Evolutionary conservation across 30 jellyfish, hydroid and myxozoan genomes (phyloP).

Genomic region (Phacellophora camtschatica): DNA sequence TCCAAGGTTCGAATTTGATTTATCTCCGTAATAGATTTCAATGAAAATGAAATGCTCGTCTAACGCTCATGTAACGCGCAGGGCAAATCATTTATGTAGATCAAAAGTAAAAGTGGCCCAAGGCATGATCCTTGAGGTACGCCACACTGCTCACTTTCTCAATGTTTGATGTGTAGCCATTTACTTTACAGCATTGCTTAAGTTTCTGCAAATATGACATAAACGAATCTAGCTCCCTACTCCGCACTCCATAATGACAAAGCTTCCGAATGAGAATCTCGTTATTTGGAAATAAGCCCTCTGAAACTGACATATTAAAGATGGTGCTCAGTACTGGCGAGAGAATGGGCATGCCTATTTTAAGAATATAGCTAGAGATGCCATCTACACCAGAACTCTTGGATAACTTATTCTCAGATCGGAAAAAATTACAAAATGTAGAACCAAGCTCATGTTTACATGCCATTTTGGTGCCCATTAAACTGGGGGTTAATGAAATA

Average conservation of each 20-base stretch:
- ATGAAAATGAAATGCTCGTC: constrained; percentile 20
- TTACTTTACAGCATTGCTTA: constrained; percentile 12
- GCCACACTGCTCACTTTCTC: constrained; percentile 19
- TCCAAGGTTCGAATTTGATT: constrained; percentile 5
- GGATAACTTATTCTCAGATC: too few species aligned
- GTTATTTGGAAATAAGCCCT: constrained; percentile 30
- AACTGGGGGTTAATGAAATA: too few species aligned
- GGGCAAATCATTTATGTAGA: too few species aligned
- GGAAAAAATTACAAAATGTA: too few species aligned
- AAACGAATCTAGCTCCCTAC: constrained; percentile 21
- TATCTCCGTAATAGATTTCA: too few species aligned
- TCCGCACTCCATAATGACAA: constrained; percentile 24
- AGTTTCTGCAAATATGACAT: constrained; percentile 24
- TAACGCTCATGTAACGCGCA: too few species aligned
- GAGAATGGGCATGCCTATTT: background rate
- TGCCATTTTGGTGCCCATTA: too few species aligned
- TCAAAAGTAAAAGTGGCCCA: too few species aligned
- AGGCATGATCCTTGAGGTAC: constrained; percentile 35
- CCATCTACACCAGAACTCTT: constrained; percentile 23
- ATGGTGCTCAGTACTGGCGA: background rate
- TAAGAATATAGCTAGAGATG: background rate
- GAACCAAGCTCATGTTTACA: too few species aligned
- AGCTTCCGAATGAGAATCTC: constrained; percentile 12
- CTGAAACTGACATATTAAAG: background rate
- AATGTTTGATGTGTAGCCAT: background rate